Evolutionary conservation across 2,113 vertebrate genomes (phyloP), one percentile per base, ranked within the genome.

Genomic region (Tretioscincus oriximinensis): DNA sequence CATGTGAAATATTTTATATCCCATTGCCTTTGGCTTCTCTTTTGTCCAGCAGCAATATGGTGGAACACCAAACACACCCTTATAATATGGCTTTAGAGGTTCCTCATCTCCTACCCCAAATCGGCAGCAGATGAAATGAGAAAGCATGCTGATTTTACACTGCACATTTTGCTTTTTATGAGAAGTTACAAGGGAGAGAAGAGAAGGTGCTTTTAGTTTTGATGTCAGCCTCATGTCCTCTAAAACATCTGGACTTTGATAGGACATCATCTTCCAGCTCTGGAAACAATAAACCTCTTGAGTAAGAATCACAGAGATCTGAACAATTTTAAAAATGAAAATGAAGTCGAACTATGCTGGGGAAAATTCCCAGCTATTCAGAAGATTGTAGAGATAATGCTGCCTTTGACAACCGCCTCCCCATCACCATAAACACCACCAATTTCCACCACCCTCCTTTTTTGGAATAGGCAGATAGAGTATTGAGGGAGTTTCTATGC

Each of bases 401-500:
- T 78, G 54, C 14, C 54, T 18, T 58, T 58, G 54, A 58, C 54
- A 58, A 58, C 54, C 18, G 54, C 54, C 54, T 58, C 54, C 54
- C 54, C 54, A 58, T 58, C 54, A 58, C 54, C 54, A 58, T 58
- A 58, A 58, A 58, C 54, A 58, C 54, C 54, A 58, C 54, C 54
- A 58, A 58, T 58, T 58, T 18, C 54, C 54, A 14, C 14, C 54
- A 12, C 54, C 54, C 54, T 54, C 16, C 35, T 41, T 41, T 58
- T 45, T 47, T 26, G 84, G 87, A 91, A 81, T 73, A 87, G 66
- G 78, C 82, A 80, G 41, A 20, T 67, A 82, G 77, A 45, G 84
- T 75, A 65, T 92, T 1, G 0, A 82, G 81, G 81, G 81, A 63
- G 63, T 86, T 92, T 67, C 84, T 87, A 88, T 87, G 78, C 90